Evolutionary conservation across 2,113 vertebrate genomes (phyloP), one percentile per base, ranked within the genome.

Genomic region (Sigmodon hispidus): DNA sequence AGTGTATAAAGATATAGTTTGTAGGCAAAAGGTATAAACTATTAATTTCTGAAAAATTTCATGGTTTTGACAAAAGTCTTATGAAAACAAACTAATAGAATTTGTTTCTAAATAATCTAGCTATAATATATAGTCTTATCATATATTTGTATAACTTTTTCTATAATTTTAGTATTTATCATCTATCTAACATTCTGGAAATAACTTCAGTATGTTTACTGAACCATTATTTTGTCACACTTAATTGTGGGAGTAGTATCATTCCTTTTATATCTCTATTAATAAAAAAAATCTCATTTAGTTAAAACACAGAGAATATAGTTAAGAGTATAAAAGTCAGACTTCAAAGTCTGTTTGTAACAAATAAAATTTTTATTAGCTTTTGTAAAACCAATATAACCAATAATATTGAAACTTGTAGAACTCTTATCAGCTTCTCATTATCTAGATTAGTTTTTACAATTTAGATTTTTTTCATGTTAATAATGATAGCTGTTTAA

Each of bases 51-150:
- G 1, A 65, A 85, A 65, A 40, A 92, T 50, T 24, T 31, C 70
- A n/a, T 19, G 0, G 84, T 97, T 97, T 88, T 95, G 81, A 92
- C 63, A 29, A 88, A 94, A 94, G 59, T 83, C 1, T 21, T 48
- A 81, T 94, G 70, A 76, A 48, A 84, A 40, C 17, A 77, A 43
- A 65, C 11, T 84, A 5, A 57, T 50, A 87, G 0, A 7, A 61
- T 45, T 91, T 89, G 16, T n/a, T 3, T 65, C 85, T 24, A 52
- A 4, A 80, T 45, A 4, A 6, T 48, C 7, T 80, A 2, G 26
- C 13, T 61, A 83, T 43, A 6, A 83, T 43, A 3, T 29, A 81
- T 59, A 1, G 22, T n/a, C 24, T 19, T 55, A 52, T 22, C 1
- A 21, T 57, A 4, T 22, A 13, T 26, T 81, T 45, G 15, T 77